These are phyloP conservation scores for Neodiprion lecontei DNA, from an alignment of 1,140 invertebrate species.

Conservation along the genomic window DNA sequence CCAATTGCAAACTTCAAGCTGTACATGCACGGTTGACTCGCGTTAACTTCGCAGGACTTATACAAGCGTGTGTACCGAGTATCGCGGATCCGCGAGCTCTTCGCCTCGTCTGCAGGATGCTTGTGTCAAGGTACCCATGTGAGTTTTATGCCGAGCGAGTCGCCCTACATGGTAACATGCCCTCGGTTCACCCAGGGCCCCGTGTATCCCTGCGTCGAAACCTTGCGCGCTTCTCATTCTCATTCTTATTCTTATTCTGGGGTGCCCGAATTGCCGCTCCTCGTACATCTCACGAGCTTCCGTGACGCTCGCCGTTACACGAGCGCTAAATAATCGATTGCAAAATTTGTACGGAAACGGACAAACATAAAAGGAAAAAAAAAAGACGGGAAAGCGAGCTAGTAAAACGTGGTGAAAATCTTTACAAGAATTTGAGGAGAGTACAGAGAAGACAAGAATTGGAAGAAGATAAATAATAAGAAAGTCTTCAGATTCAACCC, in stretches of 20 bases:
- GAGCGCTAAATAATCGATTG: too few species aligned
- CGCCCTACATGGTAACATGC: constrained; percentile 44
- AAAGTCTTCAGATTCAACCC: too few species aligned
- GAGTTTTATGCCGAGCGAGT: constrained; percentile 43
- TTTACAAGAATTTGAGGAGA: too few species aligned
- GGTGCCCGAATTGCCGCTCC: background rate
- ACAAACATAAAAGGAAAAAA: background rate
- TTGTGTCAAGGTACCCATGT: constrained; percentile 12
- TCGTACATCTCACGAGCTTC: background rate
- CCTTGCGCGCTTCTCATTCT: too few species aligned
- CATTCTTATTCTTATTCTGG: too few species aligned
- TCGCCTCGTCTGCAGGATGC: background rate
- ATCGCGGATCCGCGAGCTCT: background rate
- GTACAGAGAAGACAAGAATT: too few species aligned
- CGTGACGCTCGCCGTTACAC: background rate
- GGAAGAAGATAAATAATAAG: too few species aligned
- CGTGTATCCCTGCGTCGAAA: too few species aligned
- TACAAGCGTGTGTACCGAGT: background rate
- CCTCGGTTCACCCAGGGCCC: constrained; percentile 3
- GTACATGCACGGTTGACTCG: constrained; percentile 19
- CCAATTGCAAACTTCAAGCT: background rate
- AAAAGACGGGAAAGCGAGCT: background rate
- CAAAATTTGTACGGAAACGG: background rate
- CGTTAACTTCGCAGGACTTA: constrained; percentile 29
- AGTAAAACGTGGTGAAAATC: too few species aligned